Base-by-base conservation (phyloP, 2,888 invertebrate genomes). In the Isotomurus palustris region DNA sequence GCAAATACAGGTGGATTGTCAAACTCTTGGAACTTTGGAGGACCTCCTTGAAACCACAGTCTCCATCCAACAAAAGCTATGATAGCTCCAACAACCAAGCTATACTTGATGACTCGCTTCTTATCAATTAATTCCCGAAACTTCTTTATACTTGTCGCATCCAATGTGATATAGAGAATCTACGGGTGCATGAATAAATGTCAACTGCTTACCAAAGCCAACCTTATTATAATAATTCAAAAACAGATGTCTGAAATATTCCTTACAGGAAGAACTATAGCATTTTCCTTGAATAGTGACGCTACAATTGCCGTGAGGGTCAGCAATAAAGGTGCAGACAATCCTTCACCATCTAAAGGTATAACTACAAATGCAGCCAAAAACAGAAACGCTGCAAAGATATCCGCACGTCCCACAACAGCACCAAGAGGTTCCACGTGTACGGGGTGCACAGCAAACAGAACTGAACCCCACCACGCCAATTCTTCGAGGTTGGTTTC, bases 1-100 rank as follows among this genome's bases (percentile, higher is more conserved):
- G 85, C 79, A 76, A 91, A 90, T 2, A 92, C 90, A 48, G 94
- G 85, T 19, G 96, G 96, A 78, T 97, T 97, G 76, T 97, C 96
- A 69, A 84, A 84, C 51, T 80, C 76, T 73, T 91, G 88, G 75
- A 96, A 96, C 50, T 79, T 81, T 10, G 93, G 94, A 53, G 83
- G 79, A 57, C 73, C 67, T 36, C 49, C 63, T 57, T 70, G 70
- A 44, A 67, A 61, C 67, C 68, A 67, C 17, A 70, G 55, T 32
- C 70, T 60, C 65, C 65, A 66, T 3, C 53, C n/a, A 19, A 70
- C 58, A 53, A 70, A 70, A 3, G 43, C 35, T 17, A 36, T 44
- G n/a, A 50, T 55, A 24, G 53, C 22, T 19, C 56, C 14, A 24
- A 64, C 28, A 4, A 60, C 32, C 25, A 58, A 3, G 32, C 36